These are phyloP conservation scores for Urocitellus parryii DNA, from an alignment of 2,113 vertebrate genomes.

Conservation along the genomic window DNA sequence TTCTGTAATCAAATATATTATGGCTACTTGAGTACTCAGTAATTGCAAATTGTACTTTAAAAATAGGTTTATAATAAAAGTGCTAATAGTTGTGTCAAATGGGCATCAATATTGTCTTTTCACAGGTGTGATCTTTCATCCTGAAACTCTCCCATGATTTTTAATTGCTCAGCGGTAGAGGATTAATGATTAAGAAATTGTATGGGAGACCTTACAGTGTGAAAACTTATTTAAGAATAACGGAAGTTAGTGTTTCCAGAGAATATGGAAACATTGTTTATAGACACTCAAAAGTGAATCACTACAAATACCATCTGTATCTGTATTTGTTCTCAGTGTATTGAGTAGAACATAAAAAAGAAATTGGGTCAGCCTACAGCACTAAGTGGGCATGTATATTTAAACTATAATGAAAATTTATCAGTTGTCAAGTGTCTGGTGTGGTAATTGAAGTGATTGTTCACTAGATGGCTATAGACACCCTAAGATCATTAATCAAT, in stretches of 20 bases:
- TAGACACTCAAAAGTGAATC: constrained; percentile 28
- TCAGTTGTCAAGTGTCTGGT: background rate
- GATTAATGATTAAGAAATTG: constrained; percentile 41
- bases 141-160: constrained; percentile 66
- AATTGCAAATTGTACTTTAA: constrained; percentile 60
- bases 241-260: constrained; percentile 23
- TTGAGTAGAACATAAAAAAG: constrained; percentile 48
- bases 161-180: constrained; percentile 54
- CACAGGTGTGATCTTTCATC: constrained; percentile 60
- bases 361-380: constrained; percentile 3
- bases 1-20: constrained; percentile 78
- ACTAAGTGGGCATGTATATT: background rate
- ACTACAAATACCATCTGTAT: constrained; percentile 10
- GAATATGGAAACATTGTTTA: constrained; percentile 52
- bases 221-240: constrained; percentile 6
- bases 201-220: background rate
- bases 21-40: constrained; percentile 58
- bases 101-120: constrained; percentile 68
- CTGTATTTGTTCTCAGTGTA: constrained; percentile 66
- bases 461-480: constrained; percentile 92
- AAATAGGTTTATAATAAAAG: constrained; percentile 68
- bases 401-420: rapidly evolving
- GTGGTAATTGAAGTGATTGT: constrained; percentile 73
- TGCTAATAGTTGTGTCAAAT: constrained; percentile 20
- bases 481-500: constrained; percentile 88